Evolutionary conservation across 2,797 vertebrate species (phyloP), one percentile per base, ranked within the genome.

Genomic region (Tragopan temminckii): DNA sequence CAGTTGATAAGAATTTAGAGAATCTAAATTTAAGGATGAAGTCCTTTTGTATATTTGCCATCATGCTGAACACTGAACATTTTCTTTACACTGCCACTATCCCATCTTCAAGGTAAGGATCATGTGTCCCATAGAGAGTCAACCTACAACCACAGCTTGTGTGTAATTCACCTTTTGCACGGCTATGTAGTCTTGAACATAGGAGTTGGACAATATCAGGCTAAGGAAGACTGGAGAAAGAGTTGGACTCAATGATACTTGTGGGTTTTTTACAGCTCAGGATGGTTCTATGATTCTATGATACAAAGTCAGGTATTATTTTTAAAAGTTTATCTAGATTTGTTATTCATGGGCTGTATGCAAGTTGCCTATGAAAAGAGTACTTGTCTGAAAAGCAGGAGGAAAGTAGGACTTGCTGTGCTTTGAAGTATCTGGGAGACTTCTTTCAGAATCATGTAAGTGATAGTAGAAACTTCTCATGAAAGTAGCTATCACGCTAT

Each of bases 91-190:
- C 11, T 8, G 59, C 40, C 0, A 0, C 62, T 67, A 85, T 15
- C 29, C 10, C 23, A 38, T 20, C 13, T 38, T 63, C 61, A 61
- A 57, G 48, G 11, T 6, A 70, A 66, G 25, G 50, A 6, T 75
- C 4, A 0, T 19, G 13, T 17, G 29, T 40, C 7, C 25, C 71
- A 40, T 48, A 70, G 20, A 38, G 11, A 48, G 11, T 1, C 0
- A 85, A 8, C 15, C 59, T 76, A 10, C 38, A 46, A 8, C 13
- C 16, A 14, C 14, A 77, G 5, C 15, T 82, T 31, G 45, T 50
- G 11, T 10, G 13, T 20, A 58, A 31, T 8, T 70, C 2, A 2
- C 2, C 9, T 29, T 85, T 53, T 55, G 21, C 17, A 29, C 4
- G 19, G 19, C 4, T 52, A 19, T 40, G 20, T 40, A 61, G 57